These are phyloP conservation scores for Geococcyx californianus DNA, from an alignment of 2,113 vertebrate genomes.

Conservation along the genomic window DNA sequence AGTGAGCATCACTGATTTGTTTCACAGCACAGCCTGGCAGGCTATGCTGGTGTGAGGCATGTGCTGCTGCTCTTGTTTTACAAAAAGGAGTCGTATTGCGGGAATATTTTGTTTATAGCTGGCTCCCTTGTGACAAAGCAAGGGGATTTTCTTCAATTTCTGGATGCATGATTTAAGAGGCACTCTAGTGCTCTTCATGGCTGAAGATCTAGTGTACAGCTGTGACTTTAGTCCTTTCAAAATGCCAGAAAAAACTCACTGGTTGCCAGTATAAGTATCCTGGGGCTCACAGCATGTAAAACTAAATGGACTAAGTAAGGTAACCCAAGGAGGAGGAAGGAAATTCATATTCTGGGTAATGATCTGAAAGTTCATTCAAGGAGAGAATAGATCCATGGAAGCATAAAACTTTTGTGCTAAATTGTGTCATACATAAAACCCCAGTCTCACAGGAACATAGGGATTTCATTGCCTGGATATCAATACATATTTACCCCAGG, in stretches of 20 bases:
- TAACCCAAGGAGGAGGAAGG: not conserved
- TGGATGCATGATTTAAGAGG: not conserved
- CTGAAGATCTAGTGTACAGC: not conserved
- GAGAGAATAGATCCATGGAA: not conserved
- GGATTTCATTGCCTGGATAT: not conserved
- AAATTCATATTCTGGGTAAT: not conserved
- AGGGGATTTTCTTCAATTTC: not conserved
- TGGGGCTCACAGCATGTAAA: not conserved
- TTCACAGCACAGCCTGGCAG: not conserved
- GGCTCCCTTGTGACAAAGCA: not conserved
- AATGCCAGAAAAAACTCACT: not conserved
- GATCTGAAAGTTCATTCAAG: not conserved
- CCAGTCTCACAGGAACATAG: not conserved
- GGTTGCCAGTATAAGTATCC: not conserved
- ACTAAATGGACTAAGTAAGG: not conserved
- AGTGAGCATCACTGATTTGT: accelerated
- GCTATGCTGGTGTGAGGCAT: not conserved
- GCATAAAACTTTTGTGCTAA: not conserved
- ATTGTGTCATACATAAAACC: not conserved
- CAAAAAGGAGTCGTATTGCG: accelerated
- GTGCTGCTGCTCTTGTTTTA: not conserved
- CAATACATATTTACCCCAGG: not conserved
- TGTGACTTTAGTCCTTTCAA: not conserved
- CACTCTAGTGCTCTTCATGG: not conserved
- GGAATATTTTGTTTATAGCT: not conserved